A percentile compares a stretch with the other conserved stretches of the same genome.
Conservation (phyloP, 2,797 vertebrate species). For the Danio kyathit region DNA sequence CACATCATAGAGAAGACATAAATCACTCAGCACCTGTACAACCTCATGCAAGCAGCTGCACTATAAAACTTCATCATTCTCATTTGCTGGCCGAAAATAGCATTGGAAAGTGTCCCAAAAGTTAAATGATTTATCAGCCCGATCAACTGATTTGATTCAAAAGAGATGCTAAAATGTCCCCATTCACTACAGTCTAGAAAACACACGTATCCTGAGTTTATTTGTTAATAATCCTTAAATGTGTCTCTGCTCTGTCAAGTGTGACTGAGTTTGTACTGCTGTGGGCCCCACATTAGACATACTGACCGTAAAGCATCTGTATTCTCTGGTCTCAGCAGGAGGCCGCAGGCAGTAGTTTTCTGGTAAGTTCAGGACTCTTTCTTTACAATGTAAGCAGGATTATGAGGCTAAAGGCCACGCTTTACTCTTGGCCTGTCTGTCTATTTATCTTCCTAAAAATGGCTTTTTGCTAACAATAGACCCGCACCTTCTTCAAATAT, state of each 20-base stretch:
- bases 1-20: constrained; percentile 56
- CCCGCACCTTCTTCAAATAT: background rate
- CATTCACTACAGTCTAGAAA: background rate
- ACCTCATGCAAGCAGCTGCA: constrained; percentile 39
- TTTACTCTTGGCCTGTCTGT: constrained; percentile 41
- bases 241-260: constrained; percentile 6
- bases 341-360: background rate
- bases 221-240: background rate
- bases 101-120: background rate
- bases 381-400: constrained; percentile 47
- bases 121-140: background rate
- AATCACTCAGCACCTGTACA: constrained; percentile 47
- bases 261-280: background rate
- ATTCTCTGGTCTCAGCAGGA: constrained; percentile 25
- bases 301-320: background rate
- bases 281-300: constrained; percentile 9
- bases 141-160: background rate
- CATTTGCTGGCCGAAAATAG: background rate
- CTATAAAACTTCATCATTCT: constrained; percentile 12
- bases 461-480: constrained; percentile 14
- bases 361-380: constrained; percentile 18
- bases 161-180: background rate
- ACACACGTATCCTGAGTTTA: background rate
- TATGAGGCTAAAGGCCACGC: constrained; percentile 46
- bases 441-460: constrained; percentile 40